Evolutionary conservation across 2,113 vertebrate species (phyloP), one percentile per base, ranked within the genome.

Genomic region (Onychorhynchus coronatus): DNA sequence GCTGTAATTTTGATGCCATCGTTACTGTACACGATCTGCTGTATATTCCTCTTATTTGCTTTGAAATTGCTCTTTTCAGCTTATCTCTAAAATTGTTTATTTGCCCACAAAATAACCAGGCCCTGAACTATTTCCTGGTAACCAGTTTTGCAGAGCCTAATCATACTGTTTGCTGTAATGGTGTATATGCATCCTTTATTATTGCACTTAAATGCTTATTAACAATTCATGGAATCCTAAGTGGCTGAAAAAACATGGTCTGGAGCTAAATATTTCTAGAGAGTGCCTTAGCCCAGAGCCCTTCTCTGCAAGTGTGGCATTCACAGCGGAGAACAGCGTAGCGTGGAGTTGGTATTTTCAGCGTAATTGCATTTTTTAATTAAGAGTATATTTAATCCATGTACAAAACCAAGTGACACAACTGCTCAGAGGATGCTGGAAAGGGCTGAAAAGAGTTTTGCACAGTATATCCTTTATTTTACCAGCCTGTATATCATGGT

Each of bases 181-280:
- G 53, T 89, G 25, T 76, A 73, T 73, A 70, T 92, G 55, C 35
- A 76, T 72, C 77, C 86, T 90, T 95, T 92, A 91, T 88, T 94
- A 89, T 83, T 85, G 80, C 77, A 95, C n/a, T 93, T 96, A 94
- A 91, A 91, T 96, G 87, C 67, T 93, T 74, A 95, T 97, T 96
- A 97, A 94, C 89, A 94, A 91, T 95, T 95, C 93, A 94, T 88
- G 53, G 73, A 70, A 47, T 89, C 86, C 78, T 66, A 96, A 94
- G 83, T 81, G 74, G 25, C 72, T 89, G 88, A 74, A 86, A 91
- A 95, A 89, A 53, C 52, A 93, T 67, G 85, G 92, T 93, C 52
- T 88, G 62, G 56, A 91, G 65, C 50, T 95, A 81, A 95, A 82
- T 68, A 47, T 88, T 95, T 96, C 77, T 63, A 17, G 24, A 66